Base-by-base conservation (phyloP, 2,888 invertebrate species). In the Maniola hyperantus region DNA sequence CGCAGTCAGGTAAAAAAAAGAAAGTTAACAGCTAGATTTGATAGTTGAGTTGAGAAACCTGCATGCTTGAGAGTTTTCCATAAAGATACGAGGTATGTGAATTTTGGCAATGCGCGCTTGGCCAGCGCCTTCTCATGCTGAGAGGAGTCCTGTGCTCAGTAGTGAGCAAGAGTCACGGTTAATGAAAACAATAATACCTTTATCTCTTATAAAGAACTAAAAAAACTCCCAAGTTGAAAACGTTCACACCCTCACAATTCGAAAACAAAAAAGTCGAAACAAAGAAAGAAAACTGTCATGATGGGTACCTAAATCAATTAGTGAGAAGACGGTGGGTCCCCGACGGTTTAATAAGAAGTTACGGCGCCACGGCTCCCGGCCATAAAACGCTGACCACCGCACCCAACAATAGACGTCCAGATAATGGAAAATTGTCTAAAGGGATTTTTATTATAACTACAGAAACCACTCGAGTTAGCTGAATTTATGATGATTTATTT, bases 341-440 rank as follows among this genome's bases (percentile, higher is more conserved):
- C 79, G 75, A 78, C 79, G 84, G 83, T 88, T 89, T 90, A 88
- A 90, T 89, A 90, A 89, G 89, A 77, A 90, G 85, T 89, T 88
- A 91, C 87, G 82, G 80, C 79, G 83, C 83, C 83, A 77, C 81
- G 70, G 78, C 77, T 77, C 73, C 80, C 80, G 74, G 81, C 85
- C 83, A 84, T 89, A 89, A 90, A 90, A 85, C 77, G 85, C 83
- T 89, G 89, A 85, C 88, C 89, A 84, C 79, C 68, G 81, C 77
- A 76, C 78, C 83, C 81, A 79, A 87, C 86, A 87, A 87, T 84
- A 83, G 85, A 83, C 83, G 80, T 76, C 79, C 80, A 85, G 86
- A 89, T 91, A 89, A 89, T 89, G 86, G 88, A 87, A 89, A 90
- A 88, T 89, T 87, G 87, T 90, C 88, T 87, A 81, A 87, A 87